Conservation (phyloP, 92 coral and sea anemone genomes). For the Phenganax stokvisi region DNA sequence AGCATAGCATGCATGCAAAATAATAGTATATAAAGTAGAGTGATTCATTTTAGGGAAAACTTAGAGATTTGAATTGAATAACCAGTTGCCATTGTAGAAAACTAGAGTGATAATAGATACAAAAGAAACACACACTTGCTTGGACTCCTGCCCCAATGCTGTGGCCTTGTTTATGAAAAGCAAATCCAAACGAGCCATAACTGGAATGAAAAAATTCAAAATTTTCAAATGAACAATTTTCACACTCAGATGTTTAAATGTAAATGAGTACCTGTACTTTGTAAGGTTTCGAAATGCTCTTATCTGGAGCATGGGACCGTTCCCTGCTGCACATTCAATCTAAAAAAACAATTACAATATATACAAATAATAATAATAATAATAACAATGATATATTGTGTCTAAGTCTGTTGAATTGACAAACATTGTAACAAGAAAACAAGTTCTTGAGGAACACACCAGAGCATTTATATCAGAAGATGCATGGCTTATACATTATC, state of each 20-base stretch:
- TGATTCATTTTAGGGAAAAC: not conserved
- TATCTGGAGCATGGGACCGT: conserved; percentile 71
- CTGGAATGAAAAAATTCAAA: conserved; percentile 14
- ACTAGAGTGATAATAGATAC: not conserved
- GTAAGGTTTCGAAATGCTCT: conserved; percentile 81
- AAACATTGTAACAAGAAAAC: too few relatives aligned
- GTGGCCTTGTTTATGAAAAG: conserved; percentile 53
- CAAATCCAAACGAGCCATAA: conserved; percentile 61
- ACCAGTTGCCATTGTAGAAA: not conserved
- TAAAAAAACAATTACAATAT: conserved; percentile 5
- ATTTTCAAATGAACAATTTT: not conserved
- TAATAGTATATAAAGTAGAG: too few relatives aligned
- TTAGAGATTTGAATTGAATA: not conserved
- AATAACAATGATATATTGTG: not conserved
- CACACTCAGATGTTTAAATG: not conserved
- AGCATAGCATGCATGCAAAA: too few relatives aligned
- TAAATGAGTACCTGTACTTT: conserved; percentile 59
- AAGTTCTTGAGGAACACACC: too few relatives aligned
- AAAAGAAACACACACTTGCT: conserved; percentile 58
- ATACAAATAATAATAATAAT: conserved; percentile 14
- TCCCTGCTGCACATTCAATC: conserved; percentile 81
- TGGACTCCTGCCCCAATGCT: conserved; percentile 59
- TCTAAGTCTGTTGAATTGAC: too few relatives aligned
- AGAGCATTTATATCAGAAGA: too few relatives aligned
- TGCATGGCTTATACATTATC: too few relatives aligned